These are phyloP conservation scores for Microctenopoma stevenorrisi DNA, from an alignment of 2,797 vertebrate species.

Conservation along the genomic window DNA sequence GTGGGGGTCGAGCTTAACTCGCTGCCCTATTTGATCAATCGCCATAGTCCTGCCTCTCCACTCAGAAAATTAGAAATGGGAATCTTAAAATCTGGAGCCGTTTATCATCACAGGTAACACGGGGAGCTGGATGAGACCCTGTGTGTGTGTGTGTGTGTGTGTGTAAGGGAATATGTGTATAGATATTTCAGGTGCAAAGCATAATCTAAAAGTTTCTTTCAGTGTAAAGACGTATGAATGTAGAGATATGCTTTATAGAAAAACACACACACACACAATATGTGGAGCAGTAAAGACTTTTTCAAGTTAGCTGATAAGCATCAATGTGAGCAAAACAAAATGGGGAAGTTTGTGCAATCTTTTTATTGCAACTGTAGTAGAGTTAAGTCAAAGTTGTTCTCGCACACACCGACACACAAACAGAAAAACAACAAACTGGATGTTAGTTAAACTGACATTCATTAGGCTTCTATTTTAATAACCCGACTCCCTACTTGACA, in stretches of 20 bases:
- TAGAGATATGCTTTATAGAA: conserved; percentile 21
- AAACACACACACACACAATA: neutral
- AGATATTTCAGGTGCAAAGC: conserved; percentile 42
- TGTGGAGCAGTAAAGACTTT: conserved; percentile 11
- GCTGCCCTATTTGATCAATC: conserved; percentile 86
- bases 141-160: conserved; percentile 22
- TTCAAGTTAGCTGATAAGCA: conserved; percentile 40
- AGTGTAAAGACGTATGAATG: conserved; percentile 40
- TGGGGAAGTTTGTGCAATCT: conserved; percentile 29
- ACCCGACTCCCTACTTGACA: conserved; percentile 72
- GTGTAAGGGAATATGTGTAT: conserved; percentile 18
- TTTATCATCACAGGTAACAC: conserved; percentile 83
- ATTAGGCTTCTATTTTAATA: conserved; percentile 79
- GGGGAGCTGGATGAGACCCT: conserved; percentile 27
- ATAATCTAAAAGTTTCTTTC: conserved; percentile 56
- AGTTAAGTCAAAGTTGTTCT: conserved; percentile 17
- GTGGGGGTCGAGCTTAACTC: conserved; percentile 69
- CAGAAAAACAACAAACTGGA: conserved; percentile 25
- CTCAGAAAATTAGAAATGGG: conserved; percentile 88
- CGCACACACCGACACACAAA: conserved; percentile 1
- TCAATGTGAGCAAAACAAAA: conserved; percentile 19
- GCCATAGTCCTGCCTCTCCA: conserved; percentile 83
- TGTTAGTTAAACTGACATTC: conserved; percentile 67
- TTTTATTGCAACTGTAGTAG: conserved; percentile 6
- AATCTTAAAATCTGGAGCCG: conserved; percentile 85